Base-by-base conservation (phyloP, 2,113 vertebrate species). In the Rhinogobius similis region DNA sequence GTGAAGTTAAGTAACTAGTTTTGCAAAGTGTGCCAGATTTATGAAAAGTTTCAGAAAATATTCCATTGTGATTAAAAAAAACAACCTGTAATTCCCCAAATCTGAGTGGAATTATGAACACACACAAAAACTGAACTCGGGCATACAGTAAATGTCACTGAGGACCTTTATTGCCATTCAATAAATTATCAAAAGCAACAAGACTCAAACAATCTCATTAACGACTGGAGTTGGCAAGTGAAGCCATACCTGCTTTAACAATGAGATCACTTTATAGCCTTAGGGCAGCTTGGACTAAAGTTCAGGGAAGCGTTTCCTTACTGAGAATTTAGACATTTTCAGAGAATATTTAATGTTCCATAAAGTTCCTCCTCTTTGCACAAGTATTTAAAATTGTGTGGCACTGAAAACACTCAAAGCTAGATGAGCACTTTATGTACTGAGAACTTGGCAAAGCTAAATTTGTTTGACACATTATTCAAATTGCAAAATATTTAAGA, bases 231-330 rank as follows among this genome's bases (percentile, higher is more conserved):
- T 26, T 52, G 53, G 4, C 26, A 56, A 18, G 26, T 29, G 0
- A 56, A 43, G 41, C 7, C 13, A 36, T 36, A 21, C 14, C 14
- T 2, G 55, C 26, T 29, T 16, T 16, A 61, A 59, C 56, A 59
- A 36, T 59, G 56, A 59, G 58, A 20, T 58, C 23, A 27, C 27
- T 13, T 32, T 10, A 20, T 20, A 29, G 53, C 53, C 26, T 18
- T 1, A 29, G 52, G 52, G 24, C 23, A 16, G 53, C 24, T 61
- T 3, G 1, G 2, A 36, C 18, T 11, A 18, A n/a, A 36, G 46
- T 73, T 67, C 46, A 14, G 62, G 46, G 62, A 73, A 62, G 26
- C 24, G 10, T 10, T 12, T n/a, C 0, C 36, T 68, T 72, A 67
- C 70, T 14, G 32, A 39, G 63, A 74, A 74, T 53, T 36, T 41